These are phyloP conservation scores for Rhizoglyphus robini DNA, from an alignment of 1,140 invertebrate species.

Conservation along the genomic window DNA sequence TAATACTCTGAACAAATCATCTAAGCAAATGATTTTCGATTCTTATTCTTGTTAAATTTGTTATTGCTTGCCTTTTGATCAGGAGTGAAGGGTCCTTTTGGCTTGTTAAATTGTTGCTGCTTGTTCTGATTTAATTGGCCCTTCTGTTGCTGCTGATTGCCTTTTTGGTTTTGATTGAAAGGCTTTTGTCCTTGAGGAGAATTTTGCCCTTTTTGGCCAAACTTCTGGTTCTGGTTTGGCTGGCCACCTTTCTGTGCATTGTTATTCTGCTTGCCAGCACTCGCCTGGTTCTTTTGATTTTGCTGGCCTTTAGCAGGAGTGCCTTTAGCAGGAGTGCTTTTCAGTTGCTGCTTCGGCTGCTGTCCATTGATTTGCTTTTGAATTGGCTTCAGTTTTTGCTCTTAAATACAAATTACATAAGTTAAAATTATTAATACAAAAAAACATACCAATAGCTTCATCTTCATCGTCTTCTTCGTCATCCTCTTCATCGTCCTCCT, in stretches of 20 bases:
- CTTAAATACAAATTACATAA: too few species aligned
- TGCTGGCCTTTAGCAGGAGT: neutral
- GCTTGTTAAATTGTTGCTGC: neutral
- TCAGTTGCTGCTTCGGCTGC: neutral
- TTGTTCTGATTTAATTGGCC: neutral
- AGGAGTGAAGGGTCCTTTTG: neutral
- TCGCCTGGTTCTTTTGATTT: neutral
- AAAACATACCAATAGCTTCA: neutral
- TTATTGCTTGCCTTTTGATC: slow-evolving; percentile 14
- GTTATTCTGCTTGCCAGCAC: neutral
- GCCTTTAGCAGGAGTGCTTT: neutral
- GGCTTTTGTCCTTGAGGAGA: neutral
- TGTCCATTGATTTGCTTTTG: neutral
- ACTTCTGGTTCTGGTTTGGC: slow-evolving; percentile 7
- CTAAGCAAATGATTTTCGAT: slow-evolving; percentile 1
- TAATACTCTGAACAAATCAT: too few species aligned
- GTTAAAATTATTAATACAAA: neutral
- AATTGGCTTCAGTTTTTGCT: neutral
- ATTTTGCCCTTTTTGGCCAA: neutral
- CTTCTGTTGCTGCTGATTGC: slow-evolving; percentile 6
- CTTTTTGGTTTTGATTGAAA: neutral
- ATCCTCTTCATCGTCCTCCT: slow-evolving; percentile 36
- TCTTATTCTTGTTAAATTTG: slow-evolving; percentile 10
- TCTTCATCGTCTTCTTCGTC: slow-evolving; percentile 22
- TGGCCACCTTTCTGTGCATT: neutral